A percentile compares a stretch with the other conserved stretches of the same genome.
phyloP scores from a whole-genome alignment of 35 echinoderm and acorn worm species.

The Acanthaster planci region DNA sequence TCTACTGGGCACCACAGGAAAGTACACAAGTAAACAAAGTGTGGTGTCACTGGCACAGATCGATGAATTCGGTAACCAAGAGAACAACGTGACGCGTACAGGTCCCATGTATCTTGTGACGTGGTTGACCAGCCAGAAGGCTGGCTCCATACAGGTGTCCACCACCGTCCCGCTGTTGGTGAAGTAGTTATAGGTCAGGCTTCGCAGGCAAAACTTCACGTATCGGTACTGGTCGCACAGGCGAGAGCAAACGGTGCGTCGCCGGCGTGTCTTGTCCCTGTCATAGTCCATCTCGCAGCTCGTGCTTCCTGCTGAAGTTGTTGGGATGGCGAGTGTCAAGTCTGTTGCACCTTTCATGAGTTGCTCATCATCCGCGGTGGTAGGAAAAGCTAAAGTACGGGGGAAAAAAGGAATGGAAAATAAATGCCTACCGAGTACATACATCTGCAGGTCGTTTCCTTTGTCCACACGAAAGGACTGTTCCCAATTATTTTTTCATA shows the following conservation, averaged over 20 bases:
- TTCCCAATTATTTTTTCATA: too few species aligned
- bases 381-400: neutral
- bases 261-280: neutral
- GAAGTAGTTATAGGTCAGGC: slow-evolving; percentile 83
- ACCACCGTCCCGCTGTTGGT: slow-evolving; percentile 39
- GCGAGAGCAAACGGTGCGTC: slow-evolving; percentile 5
- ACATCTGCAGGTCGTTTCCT: too few species aligned
- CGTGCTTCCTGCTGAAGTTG: neutral
- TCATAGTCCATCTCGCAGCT: slow-evolving; percentile 22
- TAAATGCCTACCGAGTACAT: too few species aligned
- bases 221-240: slow-evolving; percentile 18
- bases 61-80: too few species aligned
- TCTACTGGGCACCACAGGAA: too few species aligned
- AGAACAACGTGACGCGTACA: slow-evolving; percentile 38
- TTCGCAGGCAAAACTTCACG: slow-evolving; percentile 53
- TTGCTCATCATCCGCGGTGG: neutral
- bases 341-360: neutral
- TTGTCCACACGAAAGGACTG: too few species aligned
- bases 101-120: slow-evolving; percentile 79
- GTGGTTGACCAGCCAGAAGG: slow-evolving; percentile 71
- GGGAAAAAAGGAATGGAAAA: too few species aligned
- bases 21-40: too few species aligned
- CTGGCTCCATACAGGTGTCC: slow-evolving; percentile 72
- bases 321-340: neutral
- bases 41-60: too few species aligned